Evolutionary conservation across 1,140 invertebrate species (phyloP).

Genomic region (Zaprionus africanus): DNA sequence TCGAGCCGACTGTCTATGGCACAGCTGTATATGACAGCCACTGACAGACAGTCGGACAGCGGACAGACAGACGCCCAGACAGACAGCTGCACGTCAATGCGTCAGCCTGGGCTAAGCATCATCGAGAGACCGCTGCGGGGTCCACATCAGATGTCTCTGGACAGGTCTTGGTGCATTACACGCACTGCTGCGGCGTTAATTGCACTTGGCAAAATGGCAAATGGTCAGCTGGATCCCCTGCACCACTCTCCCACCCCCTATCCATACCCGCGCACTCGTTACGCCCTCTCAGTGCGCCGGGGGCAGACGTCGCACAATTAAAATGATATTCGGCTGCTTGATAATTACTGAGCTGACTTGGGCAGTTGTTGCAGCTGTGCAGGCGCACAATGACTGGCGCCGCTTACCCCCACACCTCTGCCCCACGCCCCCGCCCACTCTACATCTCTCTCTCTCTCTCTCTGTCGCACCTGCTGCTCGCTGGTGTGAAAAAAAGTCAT

Average conservation of each 20-base stretch:
- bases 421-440: not conserved
- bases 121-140: conserved; percentile 2
- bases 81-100: conserved; percentile 53
- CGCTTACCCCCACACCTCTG: not conserved
- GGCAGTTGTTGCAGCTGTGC: conserved; percentile 28
- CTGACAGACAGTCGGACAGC: conserved; percentile 18
- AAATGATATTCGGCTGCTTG: conserved; percentile 51
- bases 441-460: not conserved
- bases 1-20: not conserved
- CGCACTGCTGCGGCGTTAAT: conserved; percentile 45
- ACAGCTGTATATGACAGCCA: conserved; percentile 23
- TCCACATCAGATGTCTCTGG: not conserved
- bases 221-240: conserved; percentile 37
- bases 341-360: conserved; percentile 37
- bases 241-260: no score
- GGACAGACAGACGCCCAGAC: conserved; percentile 22
- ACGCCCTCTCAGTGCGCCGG: not conserved
- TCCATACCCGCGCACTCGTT: not conserved
- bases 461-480: not conserved
- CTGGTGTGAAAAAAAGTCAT: conserved; percentile 30
- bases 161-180: conserved; percentile 30
- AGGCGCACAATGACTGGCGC: conserved; percentile 18
- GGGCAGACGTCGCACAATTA: conserved; percentile 44
- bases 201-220: conserved; percentile 56
- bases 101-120: conserved; percentile 48